phyloP scores from a whole-genome alignment of 2,113 vertebrate genomes.

The Hoplias malabaricus region DNA sequence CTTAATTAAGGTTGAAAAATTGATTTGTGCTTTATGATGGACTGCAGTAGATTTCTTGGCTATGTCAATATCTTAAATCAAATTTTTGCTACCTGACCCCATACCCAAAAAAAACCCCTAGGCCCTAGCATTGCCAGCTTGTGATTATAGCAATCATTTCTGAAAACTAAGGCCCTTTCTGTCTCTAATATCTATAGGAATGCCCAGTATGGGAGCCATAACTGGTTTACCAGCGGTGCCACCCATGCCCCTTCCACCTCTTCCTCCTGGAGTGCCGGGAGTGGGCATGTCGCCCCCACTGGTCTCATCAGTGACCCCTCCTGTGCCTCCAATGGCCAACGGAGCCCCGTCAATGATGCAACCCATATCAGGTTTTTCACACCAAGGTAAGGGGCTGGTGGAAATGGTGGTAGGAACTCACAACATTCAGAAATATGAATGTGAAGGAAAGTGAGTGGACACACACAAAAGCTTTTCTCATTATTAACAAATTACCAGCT shows the following conservation, averaged over 20 bases:
- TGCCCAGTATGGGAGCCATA: slow-evolving; percentile 80
- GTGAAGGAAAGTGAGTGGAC: no score
- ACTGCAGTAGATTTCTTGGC: no score
- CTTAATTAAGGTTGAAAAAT: no score
- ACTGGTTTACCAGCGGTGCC: slow-evolving; percentile 80
- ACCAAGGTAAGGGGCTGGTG: slow-evolving; percentile 75
- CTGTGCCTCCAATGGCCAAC: slow-evolving; percentile 88
- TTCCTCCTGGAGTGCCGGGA: slow-evolving; percentile 72
- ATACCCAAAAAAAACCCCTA: no score
- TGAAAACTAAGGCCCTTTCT: not conserved
- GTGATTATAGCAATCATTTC: not conserved
- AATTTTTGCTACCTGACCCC: no score
- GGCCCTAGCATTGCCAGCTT: not conserved
- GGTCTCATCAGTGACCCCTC: slow-evolving; percentile 82
- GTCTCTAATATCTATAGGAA: slow-evolving; percentile 68
- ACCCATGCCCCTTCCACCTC: slow-evolving; percentile 87
- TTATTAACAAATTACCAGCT: not conserved
- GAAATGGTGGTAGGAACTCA: no score
- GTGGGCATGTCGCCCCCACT: slow-evolving; percentile 93
- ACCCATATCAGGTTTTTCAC: slow-evolving; percentile 87
- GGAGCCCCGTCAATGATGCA: slow-evolving; percentile 90
- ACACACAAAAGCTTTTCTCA: not conserved
- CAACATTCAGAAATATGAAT: no score
- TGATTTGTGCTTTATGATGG: no score
- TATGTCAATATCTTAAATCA: no score